Percentiles rank a stretch among this genome's conserved stretches.
These are phyloP conservation scores for Gadopsis bispinosus DNA, from an alignment of 2,797 vertebrate species.

Conservation along the genomic window DNA sequence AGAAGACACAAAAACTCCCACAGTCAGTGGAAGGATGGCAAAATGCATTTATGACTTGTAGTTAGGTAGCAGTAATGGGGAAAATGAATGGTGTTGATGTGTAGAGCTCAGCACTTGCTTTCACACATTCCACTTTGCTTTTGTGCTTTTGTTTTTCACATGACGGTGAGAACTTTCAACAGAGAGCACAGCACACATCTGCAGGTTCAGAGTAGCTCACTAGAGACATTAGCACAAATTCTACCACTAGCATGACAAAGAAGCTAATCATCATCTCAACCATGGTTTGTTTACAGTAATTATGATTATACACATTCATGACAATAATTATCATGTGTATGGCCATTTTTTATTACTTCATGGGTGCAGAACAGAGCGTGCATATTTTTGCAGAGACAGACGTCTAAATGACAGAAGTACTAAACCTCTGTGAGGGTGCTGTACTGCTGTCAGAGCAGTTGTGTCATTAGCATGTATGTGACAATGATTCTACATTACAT, in stretches of 20 bases:
- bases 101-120: neutral
- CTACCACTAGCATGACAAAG: neutral
- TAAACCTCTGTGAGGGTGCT: neutral
- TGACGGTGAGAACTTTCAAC: neutral
- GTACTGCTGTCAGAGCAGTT: neutral
- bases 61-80: neutral
- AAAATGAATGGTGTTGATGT: neutral
- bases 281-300: conserved; percentile 19
- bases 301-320: neutral
- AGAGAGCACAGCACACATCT: neutral
- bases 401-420: neutral
- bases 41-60: neutral
- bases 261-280: conserved; percentile 13
- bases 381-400: neutral
- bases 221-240: conserved; percentile 3
- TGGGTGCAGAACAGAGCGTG: neutral
- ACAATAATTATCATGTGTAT: neutral
- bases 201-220: conserved; percentile 11
- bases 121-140: too few species aligned
- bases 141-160: conserved; percentile 8
- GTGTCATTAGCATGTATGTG: neutral
- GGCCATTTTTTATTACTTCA: neutral
- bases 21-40: neutral
- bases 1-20: conserved; percentile 7
- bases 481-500: neutral